Conservation (phyloP, 2,113 vertebrate genomes). For the Crotalus helleri region DNA sequence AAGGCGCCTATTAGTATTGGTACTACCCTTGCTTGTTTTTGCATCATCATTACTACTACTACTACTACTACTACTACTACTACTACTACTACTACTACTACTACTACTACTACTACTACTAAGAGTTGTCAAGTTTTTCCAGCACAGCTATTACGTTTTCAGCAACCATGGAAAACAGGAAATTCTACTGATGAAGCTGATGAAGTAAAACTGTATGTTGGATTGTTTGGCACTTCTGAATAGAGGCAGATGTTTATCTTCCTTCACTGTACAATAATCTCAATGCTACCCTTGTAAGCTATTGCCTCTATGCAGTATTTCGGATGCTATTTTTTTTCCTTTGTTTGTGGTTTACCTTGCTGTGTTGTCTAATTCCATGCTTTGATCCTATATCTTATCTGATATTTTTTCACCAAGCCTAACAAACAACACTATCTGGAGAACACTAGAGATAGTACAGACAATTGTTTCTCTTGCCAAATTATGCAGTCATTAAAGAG, state of each 20-base stretch:
- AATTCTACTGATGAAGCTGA: background rate
- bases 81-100: background rate
- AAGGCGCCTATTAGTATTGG: too few relatives aligned
- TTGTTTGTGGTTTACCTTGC: constrained; percentile 39
- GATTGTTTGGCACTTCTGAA: background rate
- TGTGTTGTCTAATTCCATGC: constrained; percentile 31
- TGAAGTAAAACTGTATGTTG: background rate
- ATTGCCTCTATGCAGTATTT: constrained; percentile 11
- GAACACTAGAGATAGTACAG: constrained; percentile 12
- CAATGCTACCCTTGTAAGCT: background rate
- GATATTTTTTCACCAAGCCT: background rate
- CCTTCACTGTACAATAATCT: background rate
- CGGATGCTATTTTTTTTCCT: constrained; percentile 46
- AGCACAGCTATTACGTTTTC: background rate
- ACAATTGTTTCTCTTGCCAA: constrained; percentile 40
- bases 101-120: background rate
- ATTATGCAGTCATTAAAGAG: constrained; percentile 46
- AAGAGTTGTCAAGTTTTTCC: background rate
- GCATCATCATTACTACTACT: too few relatives aligned
- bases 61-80: too few relatives aligned
- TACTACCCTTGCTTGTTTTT: too few relatives aligned
- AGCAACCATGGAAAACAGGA: background rate
- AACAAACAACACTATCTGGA: constrained; percentile 53
- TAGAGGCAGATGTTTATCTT: background rate
- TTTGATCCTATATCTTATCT: background rate